phyloP scores from a whole-genome alignment of 2,113 vertebrate species.

The Sula dactylatra region DNA sequence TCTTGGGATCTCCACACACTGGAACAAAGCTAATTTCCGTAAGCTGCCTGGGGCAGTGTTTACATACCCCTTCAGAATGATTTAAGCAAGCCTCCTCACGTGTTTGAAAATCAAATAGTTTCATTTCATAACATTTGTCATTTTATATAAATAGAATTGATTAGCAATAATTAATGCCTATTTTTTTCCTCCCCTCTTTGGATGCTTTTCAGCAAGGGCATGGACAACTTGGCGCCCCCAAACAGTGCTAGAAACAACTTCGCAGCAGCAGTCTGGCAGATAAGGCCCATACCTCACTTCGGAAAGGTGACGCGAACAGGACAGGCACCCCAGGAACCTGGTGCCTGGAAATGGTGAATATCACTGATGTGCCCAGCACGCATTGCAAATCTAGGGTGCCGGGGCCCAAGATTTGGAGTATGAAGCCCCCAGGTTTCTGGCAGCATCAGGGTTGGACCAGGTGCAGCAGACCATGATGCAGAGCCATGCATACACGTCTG shows the following conservation, averaged over 20 bases:
- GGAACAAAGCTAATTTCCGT: neutral
- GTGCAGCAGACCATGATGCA: neutral
- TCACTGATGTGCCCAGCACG: neutral
- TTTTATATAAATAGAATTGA: neutral
- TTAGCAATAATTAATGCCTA: neutral
- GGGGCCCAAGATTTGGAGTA: neutral
- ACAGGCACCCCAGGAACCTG: neutral
- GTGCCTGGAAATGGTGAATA: neutral
- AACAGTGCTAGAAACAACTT: neutral
- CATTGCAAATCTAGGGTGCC: neutral
- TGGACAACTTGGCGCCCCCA: neutral
- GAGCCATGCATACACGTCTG: neutral
- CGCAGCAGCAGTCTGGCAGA: neutral
- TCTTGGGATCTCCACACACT: rapidly evolving
- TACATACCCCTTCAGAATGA: neutral
- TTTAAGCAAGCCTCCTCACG: neutral
- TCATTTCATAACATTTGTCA: neutral
- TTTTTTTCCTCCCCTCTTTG: neutral
- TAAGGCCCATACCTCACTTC: neutral
- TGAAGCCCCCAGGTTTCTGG: neutral
- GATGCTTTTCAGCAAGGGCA: neutral
- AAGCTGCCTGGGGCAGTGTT: neutral
- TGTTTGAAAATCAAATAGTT: neutral
- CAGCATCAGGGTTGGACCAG: neutral
- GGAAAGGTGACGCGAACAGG: neutral